These are phyloP conservation scores for Macropis europaea DNA, from an alignment of 2,888 invertebrate species.

Conservation along the genomic window DNA sequence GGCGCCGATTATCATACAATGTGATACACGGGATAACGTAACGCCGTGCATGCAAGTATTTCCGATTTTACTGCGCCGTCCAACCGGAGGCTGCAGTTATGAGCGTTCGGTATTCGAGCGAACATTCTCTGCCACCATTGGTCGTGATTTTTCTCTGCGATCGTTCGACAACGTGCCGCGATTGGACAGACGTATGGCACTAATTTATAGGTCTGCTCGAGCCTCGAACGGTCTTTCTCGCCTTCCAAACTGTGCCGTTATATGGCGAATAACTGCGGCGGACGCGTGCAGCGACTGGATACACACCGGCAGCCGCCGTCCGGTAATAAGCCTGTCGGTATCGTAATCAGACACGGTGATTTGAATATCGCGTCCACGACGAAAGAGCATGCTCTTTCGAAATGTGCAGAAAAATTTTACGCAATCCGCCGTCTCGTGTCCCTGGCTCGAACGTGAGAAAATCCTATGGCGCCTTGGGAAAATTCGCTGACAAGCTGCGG, in stretches of 20 bases:
- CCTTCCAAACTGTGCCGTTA: conserved; percentile 46
- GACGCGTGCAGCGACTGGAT: conserved; percentile 5
- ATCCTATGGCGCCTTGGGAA: conserved; percentile 9
- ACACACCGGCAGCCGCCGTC: background rate
- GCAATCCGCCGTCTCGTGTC: conserved; percentile 22
- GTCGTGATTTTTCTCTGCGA: conserved; percentile 49
- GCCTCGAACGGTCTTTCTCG: conserved; percentile 30
- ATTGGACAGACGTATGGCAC: conserved; percentile 53
- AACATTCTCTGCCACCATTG: conserved; percentile 60
- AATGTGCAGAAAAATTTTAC: conserved; percentile 33
- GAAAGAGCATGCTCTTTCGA: conserved; percentile 45
- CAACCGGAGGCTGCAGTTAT: conserved; percentile 56
- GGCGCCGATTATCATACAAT: conserved; percentile 43
- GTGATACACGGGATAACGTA: conserved; percentile 21
- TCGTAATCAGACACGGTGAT: conserved; percentile 29
- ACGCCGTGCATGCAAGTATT: conserved; percentile 19
- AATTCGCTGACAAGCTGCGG: too few relatives aligned
- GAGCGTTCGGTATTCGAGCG: conserved; percentile 24
- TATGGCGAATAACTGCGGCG: conserved; percentile 32
- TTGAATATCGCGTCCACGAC: conserved; percentile 39
- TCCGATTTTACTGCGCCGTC: conserved; percentile 41
- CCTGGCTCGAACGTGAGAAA: conserved; percentile 29
- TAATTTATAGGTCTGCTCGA: conserved; percentile 59
- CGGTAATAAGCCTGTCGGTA: conserved; percentile 24
- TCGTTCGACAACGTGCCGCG: conserved; percentile 23